Conservation (phyloP, 2,113 vertebrate genomes). For the Siniperca knerii region DNA sequence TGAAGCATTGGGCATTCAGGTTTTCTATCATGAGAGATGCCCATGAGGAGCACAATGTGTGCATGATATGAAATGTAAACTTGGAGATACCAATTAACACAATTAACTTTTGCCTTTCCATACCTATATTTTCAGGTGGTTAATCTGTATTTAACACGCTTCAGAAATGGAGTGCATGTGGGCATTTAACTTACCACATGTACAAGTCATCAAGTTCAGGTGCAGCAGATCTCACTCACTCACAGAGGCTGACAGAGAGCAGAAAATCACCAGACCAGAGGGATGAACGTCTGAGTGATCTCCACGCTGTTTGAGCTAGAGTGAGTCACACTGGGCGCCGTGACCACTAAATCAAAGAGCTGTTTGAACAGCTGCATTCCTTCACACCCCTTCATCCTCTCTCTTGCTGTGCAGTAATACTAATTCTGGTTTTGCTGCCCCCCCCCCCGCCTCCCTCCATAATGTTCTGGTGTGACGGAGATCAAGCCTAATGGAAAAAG, state of each 20-base stretch:
- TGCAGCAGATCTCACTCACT: background rate
- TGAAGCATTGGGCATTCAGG: background rate
- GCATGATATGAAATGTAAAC: background rate
- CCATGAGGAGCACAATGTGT: background rate
- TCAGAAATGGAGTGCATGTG: constrained; percentile 5
- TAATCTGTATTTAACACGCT: background rate
- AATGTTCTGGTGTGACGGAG: constrained; percentile 48
- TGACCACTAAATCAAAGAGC: constrained; percentile 79
- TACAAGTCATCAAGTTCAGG: constrained; percentile 18
- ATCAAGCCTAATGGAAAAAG: constrained; percentile 56
- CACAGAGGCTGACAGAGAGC: constrained; percentile 14
- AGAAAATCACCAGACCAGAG: constrained; percentile 41
- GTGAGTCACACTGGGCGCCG: constrained; percentile 69
- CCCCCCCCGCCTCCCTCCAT: background rate
- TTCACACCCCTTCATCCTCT: constrained; percentile 76
- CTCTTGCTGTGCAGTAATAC: constrained; percentile 39
- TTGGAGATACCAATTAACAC: background rate
- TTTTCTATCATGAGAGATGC: background rate
- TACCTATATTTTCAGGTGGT: background rate
- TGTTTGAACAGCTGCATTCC: constrained; percentile 82
- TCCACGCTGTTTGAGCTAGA: constrained; percentile 62
- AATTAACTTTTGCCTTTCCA: background rate
- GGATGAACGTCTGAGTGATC: constrained; percentile 66
- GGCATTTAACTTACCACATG: background rate
- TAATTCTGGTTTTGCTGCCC: constrained; percentile 43